Percentiles rank a stretch among this genome's conserved stretches.
Evolutionary conservation across 1,140 invertebrate genomes (phyloP).

Genomic region (Oreohelix idahoensis): DNA sequence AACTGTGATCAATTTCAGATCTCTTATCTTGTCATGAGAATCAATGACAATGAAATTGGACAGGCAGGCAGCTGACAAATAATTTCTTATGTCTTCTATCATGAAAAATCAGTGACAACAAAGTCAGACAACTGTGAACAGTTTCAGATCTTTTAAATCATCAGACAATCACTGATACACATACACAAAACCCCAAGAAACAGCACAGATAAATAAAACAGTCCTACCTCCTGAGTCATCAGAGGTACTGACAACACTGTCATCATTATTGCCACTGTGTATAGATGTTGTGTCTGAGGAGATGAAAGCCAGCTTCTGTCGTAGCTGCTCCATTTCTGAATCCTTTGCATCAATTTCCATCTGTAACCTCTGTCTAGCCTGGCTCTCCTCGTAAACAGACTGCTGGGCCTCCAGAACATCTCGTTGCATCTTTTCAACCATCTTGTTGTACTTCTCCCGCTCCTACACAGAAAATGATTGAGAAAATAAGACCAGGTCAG

Average conservation of each 20-base stretch:
- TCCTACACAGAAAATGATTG: conserved; percentile 75
- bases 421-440: conserved; percentile 86
- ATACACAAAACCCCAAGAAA: no score
- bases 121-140: no score
- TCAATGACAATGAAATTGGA: no score
- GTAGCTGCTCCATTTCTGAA: conserved; percentile 93
- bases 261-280: conserved; percentile 80
- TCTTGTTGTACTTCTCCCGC: conserved; percentile 92
- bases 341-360: conserved; percentile 98
- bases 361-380: conserved; percentile 83
- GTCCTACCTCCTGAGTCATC: conserved; percentile 17
- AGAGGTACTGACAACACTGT: conserved; percentile 24
- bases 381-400: conserved; percentile 79
- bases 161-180: no score
- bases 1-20: no score
- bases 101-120: no score
- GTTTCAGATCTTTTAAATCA: background rate
- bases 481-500: no score
- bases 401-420: conserved; percentile 89
- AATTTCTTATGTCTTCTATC: no score
- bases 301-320: conserved; percentile 77
- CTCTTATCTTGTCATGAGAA: no score
- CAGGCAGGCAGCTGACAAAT: no score
- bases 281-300: conserved; percentile 91
- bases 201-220: no score